These are phyloP conservation scores for Microplitis manilae DNA, from an alignment of 2,888 invertebrate genomes.

Conservation along the genomic window DNA sequence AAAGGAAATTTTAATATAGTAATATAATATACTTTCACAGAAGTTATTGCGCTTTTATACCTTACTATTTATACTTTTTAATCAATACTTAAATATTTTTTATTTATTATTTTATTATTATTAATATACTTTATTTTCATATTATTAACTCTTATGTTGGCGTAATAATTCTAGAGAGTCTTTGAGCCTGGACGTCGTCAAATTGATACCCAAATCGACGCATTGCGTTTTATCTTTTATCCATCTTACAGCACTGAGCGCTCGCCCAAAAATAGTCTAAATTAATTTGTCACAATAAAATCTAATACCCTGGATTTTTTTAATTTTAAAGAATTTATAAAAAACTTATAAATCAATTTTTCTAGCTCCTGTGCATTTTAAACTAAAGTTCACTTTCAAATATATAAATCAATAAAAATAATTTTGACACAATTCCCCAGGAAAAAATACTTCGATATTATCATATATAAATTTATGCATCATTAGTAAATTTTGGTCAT, in stretches of 20 bases:
- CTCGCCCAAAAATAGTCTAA: no score
- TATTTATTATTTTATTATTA: slow-evolving; percentile 29
- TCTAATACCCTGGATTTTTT: not conserved
- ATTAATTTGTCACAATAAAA: not conserved
- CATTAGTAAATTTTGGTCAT: no score
- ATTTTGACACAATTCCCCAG: no score
- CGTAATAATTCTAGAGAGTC: slow-evolving; percentile 51
- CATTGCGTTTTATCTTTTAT: slow-evolving; percentile 26
- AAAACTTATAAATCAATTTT: not conserved
- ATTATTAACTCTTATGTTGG: slow-evolving; percentile 41
- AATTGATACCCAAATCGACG: slow-evolving; percentile 29
- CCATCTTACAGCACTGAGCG: slow-evolving; percentile 26
- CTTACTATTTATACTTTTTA: slow-evolving; percentile 53
- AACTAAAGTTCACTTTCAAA: no score
- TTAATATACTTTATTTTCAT: slow-evolving; percentile 39
- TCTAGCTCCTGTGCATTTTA: no score
- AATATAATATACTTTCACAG: slow-evolving; percentile 55
- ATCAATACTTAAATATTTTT: slow-evolving; percentile 48
- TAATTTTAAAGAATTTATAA: not conserved
- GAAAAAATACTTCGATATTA: no score
- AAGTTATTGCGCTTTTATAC: slow-evolving; percentile 55
- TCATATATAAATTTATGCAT: no score
- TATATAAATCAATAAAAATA: no score
- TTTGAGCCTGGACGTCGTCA: slow-evolving; percentile 52
- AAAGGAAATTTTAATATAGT: slow-evolving; percentile 39